phyloP scores from a whole-genome alignment of 2,888 invertebrate species.

The Machimus rusticus region DNA sequence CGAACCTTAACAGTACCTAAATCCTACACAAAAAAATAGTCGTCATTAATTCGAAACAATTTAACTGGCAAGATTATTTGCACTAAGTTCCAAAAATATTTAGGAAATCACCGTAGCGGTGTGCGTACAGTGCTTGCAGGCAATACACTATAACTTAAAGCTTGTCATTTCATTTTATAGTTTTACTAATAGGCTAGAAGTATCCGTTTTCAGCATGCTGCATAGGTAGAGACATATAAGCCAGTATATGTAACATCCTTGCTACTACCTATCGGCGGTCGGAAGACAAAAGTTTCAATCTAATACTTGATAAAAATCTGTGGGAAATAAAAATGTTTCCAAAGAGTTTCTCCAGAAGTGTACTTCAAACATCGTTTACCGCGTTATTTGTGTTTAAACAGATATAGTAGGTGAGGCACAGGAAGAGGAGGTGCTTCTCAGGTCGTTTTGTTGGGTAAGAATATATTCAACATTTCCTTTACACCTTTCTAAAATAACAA shows the following conservation, averaged over 20 bases:
- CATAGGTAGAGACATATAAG: slow-evolving; percentile 7
- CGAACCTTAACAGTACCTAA: neutral
- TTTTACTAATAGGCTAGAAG: neutral
- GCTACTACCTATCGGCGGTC: neutral
- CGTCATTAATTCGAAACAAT: neutral
- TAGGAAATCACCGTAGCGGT: neutral
- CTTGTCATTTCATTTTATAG: neutral
- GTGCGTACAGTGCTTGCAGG: neutral
- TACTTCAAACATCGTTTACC: slow-evolving; percentile 9
- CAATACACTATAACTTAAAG: neutral
- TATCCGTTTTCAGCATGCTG: slow-evolving; percentile 1
- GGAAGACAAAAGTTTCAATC: slow-evolving; percentile 18
- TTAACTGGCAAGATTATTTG: slow-evolving; percentile 16
- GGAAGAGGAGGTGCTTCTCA: slow-evolving; percentile 44
- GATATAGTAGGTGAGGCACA: slow-evolving; percentile 11
- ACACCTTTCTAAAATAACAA: slow-evolving; percentile 52
- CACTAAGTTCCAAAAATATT: neutral
- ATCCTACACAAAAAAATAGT: slow-evolving; percentile 6
- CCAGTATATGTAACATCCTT: slow-evolving; percentile 13
- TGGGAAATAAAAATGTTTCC: slow-evolving; percentile 1
- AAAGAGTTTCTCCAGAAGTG: neutral
- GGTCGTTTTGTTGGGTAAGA: slow-evolving; percentile 52
- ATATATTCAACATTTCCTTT: slow-evolving; percentile 53
- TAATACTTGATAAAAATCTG: slow-evolving; percentile 17
- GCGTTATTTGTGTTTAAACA: slow-evolving; percentile 18